These are phyloP conservation scores for Danio kyathit DNA, from an alignment of 2,797 vertebrate species.

Conservation along the genomic window DNA sequence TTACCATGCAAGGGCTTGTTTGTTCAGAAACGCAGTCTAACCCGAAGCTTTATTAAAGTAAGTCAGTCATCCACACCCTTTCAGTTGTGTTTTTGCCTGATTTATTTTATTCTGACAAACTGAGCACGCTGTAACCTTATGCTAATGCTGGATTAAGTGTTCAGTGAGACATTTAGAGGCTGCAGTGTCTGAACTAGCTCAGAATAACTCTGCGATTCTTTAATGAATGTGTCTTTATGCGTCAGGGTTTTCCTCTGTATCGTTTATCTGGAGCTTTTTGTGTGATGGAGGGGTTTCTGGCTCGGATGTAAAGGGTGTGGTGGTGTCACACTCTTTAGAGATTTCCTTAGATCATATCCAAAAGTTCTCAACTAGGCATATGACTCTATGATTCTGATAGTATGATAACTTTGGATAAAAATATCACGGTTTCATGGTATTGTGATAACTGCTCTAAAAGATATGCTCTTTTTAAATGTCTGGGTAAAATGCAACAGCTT, in stretches of 20 bases:
- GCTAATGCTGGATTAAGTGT: background rate
- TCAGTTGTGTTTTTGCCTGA: background rate
- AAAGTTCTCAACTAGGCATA: no score
- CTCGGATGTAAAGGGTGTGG: conserved; percentile 26
- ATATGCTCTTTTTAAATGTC: no score
- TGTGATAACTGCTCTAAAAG: no score
- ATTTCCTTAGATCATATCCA: no score
- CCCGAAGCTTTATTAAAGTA: background rate
- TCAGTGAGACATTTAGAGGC: background rate
- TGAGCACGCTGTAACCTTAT: background rate
- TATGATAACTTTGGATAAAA: no score
- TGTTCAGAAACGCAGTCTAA: background rate
- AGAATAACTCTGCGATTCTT: background rate
- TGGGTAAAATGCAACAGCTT: no score
- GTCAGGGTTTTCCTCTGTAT: background rate
- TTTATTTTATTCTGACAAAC: background rate
- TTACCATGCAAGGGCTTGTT: background rate
- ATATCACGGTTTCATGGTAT: no score
- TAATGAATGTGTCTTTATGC: background rate
- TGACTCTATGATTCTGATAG: no score
- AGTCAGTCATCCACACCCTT: background rate
- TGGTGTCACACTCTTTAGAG: background rate
- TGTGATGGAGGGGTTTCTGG: conserved; percentile 13
- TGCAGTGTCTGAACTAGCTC: background rate
- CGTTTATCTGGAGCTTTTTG: background rate